phyloP scores from a whole-genome alignment of 2,888 invertebrate species.

The Coenonympha arcania region DNA sequence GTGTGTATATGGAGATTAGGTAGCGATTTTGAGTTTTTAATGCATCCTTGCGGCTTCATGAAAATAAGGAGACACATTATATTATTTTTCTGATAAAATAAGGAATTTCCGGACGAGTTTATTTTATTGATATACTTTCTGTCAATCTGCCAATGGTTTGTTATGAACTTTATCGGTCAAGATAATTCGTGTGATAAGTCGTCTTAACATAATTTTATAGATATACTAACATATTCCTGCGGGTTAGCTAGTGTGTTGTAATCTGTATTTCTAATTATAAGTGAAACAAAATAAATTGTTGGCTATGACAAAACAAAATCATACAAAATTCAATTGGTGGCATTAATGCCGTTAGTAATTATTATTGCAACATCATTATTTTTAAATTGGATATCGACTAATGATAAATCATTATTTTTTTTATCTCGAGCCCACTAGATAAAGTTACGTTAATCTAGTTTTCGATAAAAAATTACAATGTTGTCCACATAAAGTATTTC shows the following conservation, averaged over 20 bases:
- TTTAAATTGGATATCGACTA: background rate
- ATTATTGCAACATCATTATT: background rate
- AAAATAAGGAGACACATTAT: too few relatives aligned
- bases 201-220: background rate
- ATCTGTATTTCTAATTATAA: background rate
- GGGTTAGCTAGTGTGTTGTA: background rate
- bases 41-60: too few relatives aligned
- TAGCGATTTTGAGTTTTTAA: too few relatives aligned
- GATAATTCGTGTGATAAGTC: background rate
- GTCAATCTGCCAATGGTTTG: background rate
- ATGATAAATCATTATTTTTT: background rate
- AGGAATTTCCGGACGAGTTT: background rate
- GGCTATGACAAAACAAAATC: too few relatives aligned
- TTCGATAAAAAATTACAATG: background rate
- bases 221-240: background rate
- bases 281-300: background rate
- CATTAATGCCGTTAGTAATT: background rate
- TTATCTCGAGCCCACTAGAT: background rate
- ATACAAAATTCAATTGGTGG: background rate
- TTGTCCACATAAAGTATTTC: too few relatives aligned
- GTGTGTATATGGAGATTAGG: too few relatives aligned
- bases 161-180: slow-evolving; percentile 1
- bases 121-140: background rate
- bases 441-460: background rate
- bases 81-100: too few relatives aligned